phyloP scores from a whole-genome alignment of 2,888 invertebrate genomes.

The Cloeon dipterum region DNA sequence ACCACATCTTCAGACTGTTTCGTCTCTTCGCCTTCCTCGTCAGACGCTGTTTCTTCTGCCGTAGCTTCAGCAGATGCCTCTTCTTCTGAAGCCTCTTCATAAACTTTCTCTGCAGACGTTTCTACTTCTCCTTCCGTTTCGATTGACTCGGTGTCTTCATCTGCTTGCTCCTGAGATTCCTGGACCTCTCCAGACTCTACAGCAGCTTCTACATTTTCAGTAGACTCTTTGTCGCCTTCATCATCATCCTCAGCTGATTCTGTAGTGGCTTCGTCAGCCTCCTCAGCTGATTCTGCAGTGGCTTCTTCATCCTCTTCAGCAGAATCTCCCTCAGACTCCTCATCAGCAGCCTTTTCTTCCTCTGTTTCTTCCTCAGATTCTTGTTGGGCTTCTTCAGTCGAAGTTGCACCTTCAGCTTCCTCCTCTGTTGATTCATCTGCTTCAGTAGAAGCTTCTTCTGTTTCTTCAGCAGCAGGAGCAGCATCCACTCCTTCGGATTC shows the following conservation, averaged over 20 bases:
- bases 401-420: constrained; percentile 3
- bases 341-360: constrained; percentile 22
- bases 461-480: constrained; percentile 15
- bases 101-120: constrained; percentile 10
- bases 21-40: constrained; percentile 9
- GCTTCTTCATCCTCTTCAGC: constrained; percentile 2
- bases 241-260: constrained; percentile 6
- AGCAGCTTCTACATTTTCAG: constrained; percentile 6
- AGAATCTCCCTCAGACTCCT: constrained; percentile 23
- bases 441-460: constrained; percentile 11
- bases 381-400: constrained; percentile 6
- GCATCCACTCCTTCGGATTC: constrained; percentile 7
- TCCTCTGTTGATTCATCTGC: constrained; percentile 12
- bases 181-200: too few relatives aligned
- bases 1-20: constrained; percentile 8
- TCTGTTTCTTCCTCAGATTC: constrained; percentile 2
- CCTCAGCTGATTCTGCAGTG: constrained; percentile 14
- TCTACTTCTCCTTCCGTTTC: constrained; percentile 9
- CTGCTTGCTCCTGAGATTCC: too few relatives aligned
- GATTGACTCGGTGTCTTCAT: too few relatives aligned
- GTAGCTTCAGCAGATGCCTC: constrained; percentile 7
- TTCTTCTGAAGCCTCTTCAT: constrained; percentile 11
- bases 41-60: constrained; percentile 14
- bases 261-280: constrained; percentile 2
- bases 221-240: constrained; percentile 5